phyloP scores from a whole-genome alignment of 2,113 vertebrate genomes.

The Lasiurus cinereus region DNA sequence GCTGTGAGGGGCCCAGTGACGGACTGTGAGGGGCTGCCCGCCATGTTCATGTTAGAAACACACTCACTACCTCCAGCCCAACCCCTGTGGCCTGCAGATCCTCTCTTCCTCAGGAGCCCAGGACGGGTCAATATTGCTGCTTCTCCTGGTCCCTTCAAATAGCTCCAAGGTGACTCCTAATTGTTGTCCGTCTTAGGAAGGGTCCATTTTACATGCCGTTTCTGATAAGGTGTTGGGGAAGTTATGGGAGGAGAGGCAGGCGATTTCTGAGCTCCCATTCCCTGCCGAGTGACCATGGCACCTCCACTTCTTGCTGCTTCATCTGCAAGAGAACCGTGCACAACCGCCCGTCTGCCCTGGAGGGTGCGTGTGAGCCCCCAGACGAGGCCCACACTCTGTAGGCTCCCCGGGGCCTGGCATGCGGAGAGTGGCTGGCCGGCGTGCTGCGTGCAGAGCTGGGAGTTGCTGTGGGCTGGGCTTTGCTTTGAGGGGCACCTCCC shows the following conservation, averaged over 20 bases:
- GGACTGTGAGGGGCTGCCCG: background rate
- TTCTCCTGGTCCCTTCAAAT: background rate
- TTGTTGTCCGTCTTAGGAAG: background rate
- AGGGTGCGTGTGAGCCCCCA: no score
- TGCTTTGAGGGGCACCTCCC: background rate
- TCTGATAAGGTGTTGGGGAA: no score
- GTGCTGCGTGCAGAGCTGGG: background rate
- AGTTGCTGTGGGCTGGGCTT: background rate
- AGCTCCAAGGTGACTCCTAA: background rate
- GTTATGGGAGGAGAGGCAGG: background rate
- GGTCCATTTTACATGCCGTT: background rate
- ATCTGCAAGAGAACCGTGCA: background rate
- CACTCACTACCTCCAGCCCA: background rate
- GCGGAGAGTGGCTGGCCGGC: accelerated
- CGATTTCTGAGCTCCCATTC: background rate
- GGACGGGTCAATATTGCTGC: background rate
- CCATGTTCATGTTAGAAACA: background rate
- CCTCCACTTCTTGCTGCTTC: background rate
- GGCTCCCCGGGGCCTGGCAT: accelerated
- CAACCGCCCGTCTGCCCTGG: no score
- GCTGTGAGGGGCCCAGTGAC: background rate
- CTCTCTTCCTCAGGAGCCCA: background rate
- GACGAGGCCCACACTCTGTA: background rate
- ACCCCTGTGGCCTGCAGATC: background rate
- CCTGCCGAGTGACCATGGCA: background rate